These are phyloP conservation scores for Emydocephalus ijimae DNA, from an alignment of 2,113 vertebrate species.

Conservation along the genomic window DNA sequence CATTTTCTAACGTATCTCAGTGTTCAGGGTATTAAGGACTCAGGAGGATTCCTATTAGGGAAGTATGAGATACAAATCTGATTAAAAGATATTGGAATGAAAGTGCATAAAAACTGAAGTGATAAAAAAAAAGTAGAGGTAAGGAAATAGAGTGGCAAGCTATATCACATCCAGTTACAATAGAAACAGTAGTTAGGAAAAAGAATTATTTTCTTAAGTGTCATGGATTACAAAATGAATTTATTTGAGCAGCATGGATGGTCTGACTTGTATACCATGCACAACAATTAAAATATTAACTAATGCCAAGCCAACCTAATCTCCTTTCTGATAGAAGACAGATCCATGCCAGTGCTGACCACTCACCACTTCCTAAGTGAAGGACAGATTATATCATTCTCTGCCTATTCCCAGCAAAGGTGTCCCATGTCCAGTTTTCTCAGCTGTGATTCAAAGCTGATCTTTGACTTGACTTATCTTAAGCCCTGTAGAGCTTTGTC, in stretches of 20 bases:
- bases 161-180: neutral
- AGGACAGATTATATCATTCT: neutral
- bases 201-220: neutral
- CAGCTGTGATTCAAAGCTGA: neutral
- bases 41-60: neutral
- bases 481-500: neutral
- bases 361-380: neutral
- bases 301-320: neutral
- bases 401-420: neutral
- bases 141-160: neutral
- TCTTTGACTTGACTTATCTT: neutral
- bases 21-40: neutral
- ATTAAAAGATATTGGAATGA: neutral
- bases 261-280: neutral
- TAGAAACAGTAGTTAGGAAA: neutral
- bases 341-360: neutral
- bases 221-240: neutral
- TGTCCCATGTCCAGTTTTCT: neutral
- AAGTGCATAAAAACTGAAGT: neutral
- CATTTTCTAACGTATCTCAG: neutral
- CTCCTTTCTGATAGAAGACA: neutral
- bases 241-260: neutral
- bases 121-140: neutral
- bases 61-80: neutral
- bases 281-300: neutral